Evolutionary conservation across 2,888 invertebrate species (phyloP).

Genomic region (Cyclophora albipunctata): DNA sequence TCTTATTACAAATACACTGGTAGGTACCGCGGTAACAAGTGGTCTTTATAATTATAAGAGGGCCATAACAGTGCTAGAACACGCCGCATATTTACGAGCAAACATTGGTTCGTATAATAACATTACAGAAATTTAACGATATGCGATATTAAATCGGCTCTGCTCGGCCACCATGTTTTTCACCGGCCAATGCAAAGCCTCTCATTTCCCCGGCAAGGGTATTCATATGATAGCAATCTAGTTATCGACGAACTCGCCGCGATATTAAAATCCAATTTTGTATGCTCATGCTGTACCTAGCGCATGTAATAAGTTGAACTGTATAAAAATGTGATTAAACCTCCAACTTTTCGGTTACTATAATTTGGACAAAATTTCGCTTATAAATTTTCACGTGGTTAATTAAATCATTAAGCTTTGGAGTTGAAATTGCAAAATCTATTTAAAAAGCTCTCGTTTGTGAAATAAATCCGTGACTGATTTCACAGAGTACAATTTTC

Average conservation of each 20-base stretch:
- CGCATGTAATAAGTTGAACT: conserved; percentile 8
- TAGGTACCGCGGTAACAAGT: neutral
- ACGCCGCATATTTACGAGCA: conserved; percentile 16
- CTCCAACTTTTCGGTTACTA: too few relatives aligned
- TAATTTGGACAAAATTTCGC: too few relatives aligned
- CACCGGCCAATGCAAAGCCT: conserved; percentile 28
- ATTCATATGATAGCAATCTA: conserved; percentile 53
- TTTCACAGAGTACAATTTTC: too few relatives aligned
- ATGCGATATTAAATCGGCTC: conserved; percentile 32
- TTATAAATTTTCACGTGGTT: too few relatives aligned
- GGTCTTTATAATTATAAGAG: neutral
- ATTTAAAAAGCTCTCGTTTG: too few relatives aligned
- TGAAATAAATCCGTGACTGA: too few relatives aligned
- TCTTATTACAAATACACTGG: too few relatives aligned
- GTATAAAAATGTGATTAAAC: conserved; percentile 15
- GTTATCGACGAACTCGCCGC: conserved; percentile 41
- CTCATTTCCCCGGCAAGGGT: conserved; percentile 35
- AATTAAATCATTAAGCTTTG: too few relatives aligned
- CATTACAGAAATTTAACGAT: conserved; percentile 31
- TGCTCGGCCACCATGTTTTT: conserved; percentile 39
- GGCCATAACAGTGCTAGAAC: neutral
- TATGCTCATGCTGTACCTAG: conserved; percentile 17
- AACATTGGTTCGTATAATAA: conserved; percentile 18
- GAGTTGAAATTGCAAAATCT: too few relatives aligned
- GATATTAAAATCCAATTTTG: conserved; percentile 53